A percentile compares a stretch with the other conserved stretches of the same genome.
These are phyloP conservation scores for Podotricha telesiphe DNA, from an alignment of 2,888 invertebrate species.

Conservation along the genomic window DNA sequence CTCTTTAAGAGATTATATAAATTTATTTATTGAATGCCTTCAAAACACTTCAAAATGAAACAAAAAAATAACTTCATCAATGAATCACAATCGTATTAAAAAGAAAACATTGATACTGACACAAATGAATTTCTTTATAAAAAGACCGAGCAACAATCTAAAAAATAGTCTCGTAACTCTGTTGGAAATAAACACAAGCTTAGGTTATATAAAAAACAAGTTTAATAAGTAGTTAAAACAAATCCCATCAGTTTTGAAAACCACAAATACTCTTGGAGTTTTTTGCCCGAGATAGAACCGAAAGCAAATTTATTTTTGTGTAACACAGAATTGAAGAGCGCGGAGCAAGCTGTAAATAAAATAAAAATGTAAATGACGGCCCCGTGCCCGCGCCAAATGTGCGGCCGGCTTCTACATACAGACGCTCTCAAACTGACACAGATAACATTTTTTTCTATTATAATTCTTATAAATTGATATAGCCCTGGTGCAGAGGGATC, in stretches of 20 bases:
- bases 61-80: too few species aligned
- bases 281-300: conserved; percentile 37
- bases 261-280: conserved; percentile 37
- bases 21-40: too few species aligned
- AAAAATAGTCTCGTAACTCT: conserved; percentile 1
- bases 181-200: conserved; percentile 8
- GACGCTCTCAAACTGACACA: conserved; percentile 46
- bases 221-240: conserved; percentile 24
- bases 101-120: too few species aligned
- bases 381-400: conserved; percentile 48
- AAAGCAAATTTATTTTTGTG: conserved; percentile 45
- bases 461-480: background rate
- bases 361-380: conserved; percentile 57
- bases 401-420: conserved; percentile 43
- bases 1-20: too few species aligned
- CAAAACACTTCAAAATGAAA: too few species aligned
- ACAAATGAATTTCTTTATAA: too few species aligned
- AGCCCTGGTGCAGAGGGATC: too few species aligned
- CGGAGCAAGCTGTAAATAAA: conserved; percentile 52
- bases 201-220: conserved; percentile 14
- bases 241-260: conserved; percentile 33
- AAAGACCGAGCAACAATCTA: background rate
- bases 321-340: conserved; percentile 43
- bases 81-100: too few species aligned
- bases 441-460: background rate